Conservation (phyloP, 1,140 invertebrate genomes). For the Heliothis virescens region DNA sequence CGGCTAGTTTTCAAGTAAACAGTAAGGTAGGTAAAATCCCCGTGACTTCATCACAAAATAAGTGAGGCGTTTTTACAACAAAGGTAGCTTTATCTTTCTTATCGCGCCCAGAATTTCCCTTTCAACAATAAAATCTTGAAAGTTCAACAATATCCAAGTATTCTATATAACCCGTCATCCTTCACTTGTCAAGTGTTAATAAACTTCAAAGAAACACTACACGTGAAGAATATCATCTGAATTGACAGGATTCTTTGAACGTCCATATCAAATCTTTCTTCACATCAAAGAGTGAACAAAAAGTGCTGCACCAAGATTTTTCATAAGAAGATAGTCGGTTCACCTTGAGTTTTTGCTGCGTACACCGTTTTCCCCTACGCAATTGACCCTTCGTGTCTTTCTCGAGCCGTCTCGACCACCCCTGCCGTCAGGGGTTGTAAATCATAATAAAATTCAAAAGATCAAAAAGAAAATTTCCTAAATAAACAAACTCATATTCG, state of each 20-base stretch:
- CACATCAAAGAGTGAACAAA: conserved; percentile 51
- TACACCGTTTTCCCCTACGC: conserved; percentile 38
- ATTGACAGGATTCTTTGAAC: conserved; percentile 47
- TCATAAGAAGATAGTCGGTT: conserved; percentile 48
- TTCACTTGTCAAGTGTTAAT: conserved; percentile 9
- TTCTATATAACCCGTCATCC: neutral
- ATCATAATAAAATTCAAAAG: conserved; percentile 63
- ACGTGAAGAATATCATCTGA: conserved; percentile 30
- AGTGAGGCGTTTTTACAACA: no score
- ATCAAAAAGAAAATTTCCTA: conserved; percentile 57
- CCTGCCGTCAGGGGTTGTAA: conserved; percentile 51
- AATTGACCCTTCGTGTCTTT: conserved; percentile 63
- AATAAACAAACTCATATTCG: conserved; percentile 54
- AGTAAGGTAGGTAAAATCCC: no score
- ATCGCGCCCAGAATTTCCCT: neutral
- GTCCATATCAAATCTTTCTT: conserved; percentile 45
- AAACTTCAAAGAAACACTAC: conserved; percentile 28
- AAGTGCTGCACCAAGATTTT: conserved; percentile 54
- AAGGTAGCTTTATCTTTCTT: no score
- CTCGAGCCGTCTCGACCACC: conserved; percentile 45
- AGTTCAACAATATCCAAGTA: conserved; percentile 1
- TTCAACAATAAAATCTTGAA: conserved; percentile 9
- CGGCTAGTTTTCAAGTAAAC: no score
- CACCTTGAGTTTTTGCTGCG: conserved; percentile 50
- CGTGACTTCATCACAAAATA: no score